These are phyloP conservation scores for Lochmaea capreae DNA, from an alignment of 2,888 invertebrate genomes.

Conservation along the genomic window DNA sequence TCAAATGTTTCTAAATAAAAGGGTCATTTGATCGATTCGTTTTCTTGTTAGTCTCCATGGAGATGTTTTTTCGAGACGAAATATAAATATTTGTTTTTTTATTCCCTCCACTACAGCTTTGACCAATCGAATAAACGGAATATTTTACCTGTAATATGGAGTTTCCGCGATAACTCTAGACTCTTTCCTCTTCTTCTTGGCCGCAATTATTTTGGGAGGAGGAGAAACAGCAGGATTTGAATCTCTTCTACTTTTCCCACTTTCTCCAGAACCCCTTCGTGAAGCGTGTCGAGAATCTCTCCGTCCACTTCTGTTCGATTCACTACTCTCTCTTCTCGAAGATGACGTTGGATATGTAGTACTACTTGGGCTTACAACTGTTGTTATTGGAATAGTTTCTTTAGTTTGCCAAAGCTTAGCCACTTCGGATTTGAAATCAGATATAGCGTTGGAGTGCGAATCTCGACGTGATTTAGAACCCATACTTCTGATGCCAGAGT, in stretches of 20 bases:
- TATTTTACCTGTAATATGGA: constrained; percentile 64
- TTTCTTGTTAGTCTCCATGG: no score
- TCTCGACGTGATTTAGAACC: constrained; percentile 81
- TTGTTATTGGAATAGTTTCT: constrained; percentile 71
- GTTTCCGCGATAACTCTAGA: constrained; percentile 69
- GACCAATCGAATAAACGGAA: no score
- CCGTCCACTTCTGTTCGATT: constrained; percentile 66
- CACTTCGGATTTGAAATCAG: constrained; percentile 78
- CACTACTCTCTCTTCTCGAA: constrained; percentile 64
- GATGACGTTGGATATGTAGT: constrained; percentile 23
- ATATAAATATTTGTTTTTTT: no score
- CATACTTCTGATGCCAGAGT: constrained; percentile 80
- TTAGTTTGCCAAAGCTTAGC: constrained; percentile 78
- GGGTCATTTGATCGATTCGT: no score
- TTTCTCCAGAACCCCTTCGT: constrained; percentile 77
- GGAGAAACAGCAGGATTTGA: constrained; percentile 72
- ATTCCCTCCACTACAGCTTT: no score
- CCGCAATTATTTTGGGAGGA: constrained; percentile 71
- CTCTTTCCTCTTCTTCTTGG: constrained; percentile 72
- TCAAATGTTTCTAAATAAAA: no score
- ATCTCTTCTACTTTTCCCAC: constrained; percentile 75
- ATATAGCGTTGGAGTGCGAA: constrained; percentile 73
- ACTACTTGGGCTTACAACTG: constrained; percentile 63
- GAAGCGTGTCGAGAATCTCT: constrained; percentile 71
- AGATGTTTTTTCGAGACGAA: no score